Evolutionary conservation across 2,888 invertebrate genomes (phyloP), one percentile per base, ranked within the genome.

Genomic region (Drosophila paracracens): DNA sequence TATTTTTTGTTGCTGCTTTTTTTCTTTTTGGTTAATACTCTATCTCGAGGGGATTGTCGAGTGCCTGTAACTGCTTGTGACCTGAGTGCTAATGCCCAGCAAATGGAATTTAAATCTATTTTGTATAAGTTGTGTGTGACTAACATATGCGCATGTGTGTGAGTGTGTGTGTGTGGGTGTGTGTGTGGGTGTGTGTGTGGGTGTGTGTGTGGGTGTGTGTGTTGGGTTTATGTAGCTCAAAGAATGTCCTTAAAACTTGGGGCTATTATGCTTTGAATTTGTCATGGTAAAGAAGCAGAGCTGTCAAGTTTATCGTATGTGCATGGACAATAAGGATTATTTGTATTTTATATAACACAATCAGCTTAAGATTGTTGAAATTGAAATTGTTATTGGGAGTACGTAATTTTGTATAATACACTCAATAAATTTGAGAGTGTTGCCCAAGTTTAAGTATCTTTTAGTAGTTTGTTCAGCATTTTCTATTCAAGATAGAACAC

Each of bases 31-130:
- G 62, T 40, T 70, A 48, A 74, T 68, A 65, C 57, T 59, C 50
- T 59, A 46, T 51, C 89, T 63, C 89, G n/a, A 13, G 82, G 79
- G 91, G 25, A 64, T 80, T 75, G 68, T 80, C 50, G 66, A 65
- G 82, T 73, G 58, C 56, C 59, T 68, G 68, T 74, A 82, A 74
- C 62, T 61, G 70, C 68, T 60, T 80, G 90, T 77, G 89, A 88
- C 83, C 80, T 70, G 90, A 74, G 90, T 89, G 83, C 84, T 89
- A 90, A 89, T 83, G 87, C 84, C 78, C 57, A 50, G 56, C 71
- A 84, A 90, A 85, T 85, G 89, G 91, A 90, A 85, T 85, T 85
- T 85, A 85, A 85, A 85, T 85, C 91, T 79, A 81, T 90, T 90
- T 85, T 74, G 91, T 84, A 90, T 85, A 83, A 69, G 69, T 65